Base-by-base conservation (phyloP, 2,888 invertebrate species). In the Ormyrus pomaceus region DNA sequence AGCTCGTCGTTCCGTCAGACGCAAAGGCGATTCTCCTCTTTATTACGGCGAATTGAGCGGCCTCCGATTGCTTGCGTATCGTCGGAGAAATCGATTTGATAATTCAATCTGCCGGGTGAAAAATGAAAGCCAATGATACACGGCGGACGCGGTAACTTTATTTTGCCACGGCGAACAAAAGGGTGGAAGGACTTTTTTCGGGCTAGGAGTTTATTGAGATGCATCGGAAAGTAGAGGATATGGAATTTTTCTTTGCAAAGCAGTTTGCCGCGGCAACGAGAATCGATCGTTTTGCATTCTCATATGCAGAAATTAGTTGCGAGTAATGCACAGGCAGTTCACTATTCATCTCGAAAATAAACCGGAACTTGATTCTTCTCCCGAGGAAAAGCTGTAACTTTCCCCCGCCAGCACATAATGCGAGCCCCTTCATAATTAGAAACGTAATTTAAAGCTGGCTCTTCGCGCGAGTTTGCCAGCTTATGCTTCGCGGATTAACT, bases 401-500 rank as follows among this genome's bases (percentile, higher is more conserved):
- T 19, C 19, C 19, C 19, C 0, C 13, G 65, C 51, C 69, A 8
- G 11, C 51, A 55, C 9, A 55, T 69, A 45, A 72, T 59, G 13
- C 55, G 11, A 19, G 19, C 53, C 53, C 6, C n/a, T 34, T 59
- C 53, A 62, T 69, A 76, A 69, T 69, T 69, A 55, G 55, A 45
- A 69, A 53, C 11, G 62, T 64, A 51, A 55, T 64, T 62, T 69
- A 62, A 69, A 53, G 53, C 59, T n/a, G 8, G 34, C 9, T 11
- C 8, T n/a, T 56, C 55, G 50, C 34, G 50, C 11, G 71, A 71
- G 58, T 71, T 71, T 51, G 59, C 71, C 13, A 46, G 74, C 56
- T 74, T 74, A 66, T 9, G 68, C 34, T 50, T 74, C n/a, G 11
- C 51, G 68, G 76, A 76, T 76, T 69, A 69, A 76, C 76, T 76